These are phyloP conservation scores for Euura lappo DNA, from an alignment of 1,140 invertebrate genomes.

Conservation along the genomic window DNA sequence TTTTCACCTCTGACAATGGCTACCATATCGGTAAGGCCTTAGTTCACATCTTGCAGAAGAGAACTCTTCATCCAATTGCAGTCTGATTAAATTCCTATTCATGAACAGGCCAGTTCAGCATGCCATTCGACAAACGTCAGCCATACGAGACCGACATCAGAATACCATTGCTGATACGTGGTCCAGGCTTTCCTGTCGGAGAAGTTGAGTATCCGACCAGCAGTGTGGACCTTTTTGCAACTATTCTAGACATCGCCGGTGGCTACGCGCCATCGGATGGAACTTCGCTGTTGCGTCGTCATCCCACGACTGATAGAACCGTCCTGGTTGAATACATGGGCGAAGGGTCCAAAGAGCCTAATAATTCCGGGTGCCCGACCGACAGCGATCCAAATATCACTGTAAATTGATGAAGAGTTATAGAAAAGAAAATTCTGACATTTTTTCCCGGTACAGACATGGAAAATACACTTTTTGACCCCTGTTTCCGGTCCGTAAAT, in stretches of 20 bases:
- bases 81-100: no score
- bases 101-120: constrained; percentile 77
- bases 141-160: constrained; percentile 88
- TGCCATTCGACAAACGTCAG: constrained; percentile 87
- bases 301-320: constrained; percentile 52
- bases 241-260: constrained; percentile 75
- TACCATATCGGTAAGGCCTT: constrained; percentile 77
- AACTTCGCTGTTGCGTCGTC: constrained; percentile 45
- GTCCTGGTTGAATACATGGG: constrained; percentile 82
- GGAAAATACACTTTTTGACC: no score
- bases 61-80: no score
- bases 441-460: background rate
- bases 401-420: constrained; percentile 53
- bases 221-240: constrained; percentile 83
- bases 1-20: constrained; percentile 89
- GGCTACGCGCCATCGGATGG: constrained; percentile 55
- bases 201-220: constrained; percentile 66
- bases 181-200: constrained; percentile 69
- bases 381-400: constrained; percentile 62
- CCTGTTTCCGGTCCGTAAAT: no score
- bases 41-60: constrained; percentile 17
- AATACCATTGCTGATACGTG: constrained; percentile 80
- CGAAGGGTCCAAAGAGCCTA: constrained; percentile 65
- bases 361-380: constrained; percentile 64
- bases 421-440: constrained; percentile 7